These are phyloP conservation scores for Drosophila siamana DNA, from an alignment of 2,888 invertebrate genomes.

Conservation along the genomic window DNA sequence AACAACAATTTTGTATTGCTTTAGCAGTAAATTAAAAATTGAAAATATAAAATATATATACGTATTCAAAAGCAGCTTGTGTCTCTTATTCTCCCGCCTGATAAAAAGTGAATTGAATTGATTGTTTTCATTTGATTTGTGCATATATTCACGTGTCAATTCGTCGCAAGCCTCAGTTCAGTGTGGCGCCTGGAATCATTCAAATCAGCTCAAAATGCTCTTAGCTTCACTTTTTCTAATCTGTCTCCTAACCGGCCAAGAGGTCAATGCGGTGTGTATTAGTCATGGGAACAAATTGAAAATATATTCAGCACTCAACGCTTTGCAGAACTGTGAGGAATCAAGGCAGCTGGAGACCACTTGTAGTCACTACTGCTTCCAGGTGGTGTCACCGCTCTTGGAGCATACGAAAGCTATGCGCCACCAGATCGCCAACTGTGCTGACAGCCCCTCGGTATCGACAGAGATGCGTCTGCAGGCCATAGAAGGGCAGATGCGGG, in stretches of 20 bases:
- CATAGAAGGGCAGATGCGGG: neutral
- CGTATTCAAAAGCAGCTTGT: conserved; percentile 40
- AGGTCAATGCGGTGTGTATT: too few relatives aligned
- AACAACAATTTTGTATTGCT: conserved; percentile 66
- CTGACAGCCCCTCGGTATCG: neutral
- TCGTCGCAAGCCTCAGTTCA: neutral
- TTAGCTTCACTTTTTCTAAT: too few relatives aligned
- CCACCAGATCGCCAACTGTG: neutral
- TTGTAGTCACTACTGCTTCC: neutral
- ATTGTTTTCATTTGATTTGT: neutral
- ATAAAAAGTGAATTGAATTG: too few relatives aligned
- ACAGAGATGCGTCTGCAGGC: neutral
- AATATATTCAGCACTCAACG: too few relatives aligned
- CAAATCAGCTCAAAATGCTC: too few relatives aligned
- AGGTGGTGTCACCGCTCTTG: neutral
- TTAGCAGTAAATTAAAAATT: conserved; percentile 58
- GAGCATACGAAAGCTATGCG: neutral
- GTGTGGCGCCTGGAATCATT: neutral
- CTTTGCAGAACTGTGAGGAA: neutral
- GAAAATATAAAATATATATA: conserved; percentile 51
- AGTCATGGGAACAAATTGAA: too few relatives aligned
- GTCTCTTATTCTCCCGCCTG: neutral
- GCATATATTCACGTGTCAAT: neutral
- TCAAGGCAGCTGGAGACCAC: neutral
- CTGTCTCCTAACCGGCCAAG: too few relatives aligned